phyloP scores from a whole-genome alignment of 2,888 invertebrate genomes.

The Ectemnius continuus region DNA sequence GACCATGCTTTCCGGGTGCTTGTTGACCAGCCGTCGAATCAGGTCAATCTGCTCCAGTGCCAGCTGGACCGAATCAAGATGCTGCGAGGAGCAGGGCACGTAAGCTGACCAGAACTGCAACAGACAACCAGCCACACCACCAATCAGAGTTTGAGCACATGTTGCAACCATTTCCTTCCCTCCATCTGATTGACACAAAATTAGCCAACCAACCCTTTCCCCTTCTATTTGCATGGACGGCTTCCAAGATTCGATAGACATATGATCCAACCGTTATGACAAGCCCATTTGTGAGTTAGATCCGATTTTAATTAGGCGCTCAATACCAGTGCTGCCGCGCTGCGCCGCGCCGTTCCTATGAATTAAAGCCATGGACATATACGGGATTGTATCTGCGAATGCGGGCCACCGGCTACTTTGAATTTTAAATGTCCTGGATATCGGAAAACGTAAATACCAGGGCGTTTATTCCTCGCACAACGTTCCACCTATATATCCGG shows the following conservation, averaged over 20 bases:
- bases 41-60: slow-evolving; percentile 82
- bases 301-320: slow-evolving; percentile 27
- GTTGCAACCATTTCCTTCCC: neutral
- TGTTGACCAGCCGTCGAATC: slow-evolving; percentile 80
- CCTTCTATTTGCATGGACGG: no score
- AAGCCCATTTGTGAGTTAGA: neutral
- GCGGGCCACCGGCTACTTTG: slow-evolving; percentile 38
- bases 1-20: slow-evolving; percentile 78
- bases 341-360: slow-evolving; percentile 13
- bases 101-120: slow-evolving; percentile 83
- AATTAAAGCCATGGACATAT: slow-evolving; percentile 37
- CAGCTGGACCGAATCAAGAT: slow-evolving; percentile 80
- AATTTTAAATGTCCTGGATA: slow-evolving; percentile 54
- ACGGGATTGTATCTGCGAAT: slow-evolving; percentile 9
- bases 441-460: slow-evolving; percentile 52
- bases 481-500: slow-evolving; percentile 33
- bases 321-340: no score
- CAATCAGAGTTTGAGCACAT: slow-evolving; percentile 29
- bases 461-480: slow-evolving; percentile 31
- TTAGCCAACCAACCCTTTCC: no score
- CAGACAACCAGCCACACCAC: slow-evolving; percentile 9
- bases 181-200: neutral
- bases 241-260: neutral
- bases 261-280: neutral
- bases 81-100: slow-evolving; percentile 80